These are phyloP conservation scores for Oedothorax gibbosus DNA, from an alignment of 1,140 invertebrate species.

Conservation along the genomic window DNA sequence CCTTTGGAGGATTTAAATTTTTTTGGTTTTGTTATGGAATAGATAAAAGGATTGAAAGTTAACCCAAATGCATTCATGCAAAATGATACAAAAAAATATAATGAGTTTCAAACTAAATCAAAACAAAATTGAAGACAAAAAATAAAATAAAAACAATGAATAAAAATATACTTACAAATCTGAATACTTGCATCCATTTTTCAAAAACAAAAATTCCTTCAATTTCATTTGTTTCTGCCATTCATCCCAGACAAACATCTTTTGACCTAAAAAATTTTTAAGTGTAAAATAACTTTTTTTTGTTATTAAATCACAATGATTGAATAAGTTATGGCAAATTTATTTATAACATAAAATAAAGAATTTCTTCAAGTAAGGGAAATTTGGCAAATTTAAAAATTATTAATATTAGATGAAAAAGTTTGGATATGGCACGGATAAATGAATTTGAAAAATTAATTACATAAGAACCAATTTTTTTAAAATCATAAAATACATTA, in stretches of 20 bases:
- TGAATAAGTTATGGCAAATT: not conserved
- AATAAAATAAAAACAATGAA: not conserved
- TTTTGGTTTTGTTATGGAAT: no score
- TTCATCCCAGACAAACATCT: constrained; percentile 36
- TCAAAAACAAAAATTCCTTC: constrained; percentile 36
- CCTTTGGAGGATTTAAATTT: no score
- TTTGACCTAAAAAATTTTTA: constrained; percentile 5
- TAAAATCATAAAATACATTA: not conserved
- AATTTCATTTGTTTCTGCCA: constrained; percentile 14
- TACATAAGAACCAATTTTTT: not conserved
- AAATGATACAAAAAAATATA: no score
- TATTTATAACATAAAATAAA: not conserved
- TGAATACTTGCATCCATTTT: constrained; percentile 1
- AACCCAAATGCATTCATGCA: no score
- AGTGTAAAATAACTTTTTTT: no score
- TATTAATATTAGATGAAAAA: not conserved
- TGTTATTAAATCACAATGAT: not conserved
- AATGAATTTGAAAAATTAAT: not conserved
- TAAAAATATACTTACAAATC: constrained; percentile 18
- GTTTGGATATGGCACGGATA: not conserved
- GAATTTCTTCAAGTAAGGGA: not conserved
- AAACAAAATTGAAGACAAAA: not conserved
- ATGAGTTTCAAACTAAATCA: not conserved
- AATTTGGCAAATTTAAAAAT: not conserved
- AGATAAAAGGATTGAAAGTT: no score